phyloP scores from a whole-genome alignment of 2,888 invertebrate species.

The Idaea biselata region DNA sequence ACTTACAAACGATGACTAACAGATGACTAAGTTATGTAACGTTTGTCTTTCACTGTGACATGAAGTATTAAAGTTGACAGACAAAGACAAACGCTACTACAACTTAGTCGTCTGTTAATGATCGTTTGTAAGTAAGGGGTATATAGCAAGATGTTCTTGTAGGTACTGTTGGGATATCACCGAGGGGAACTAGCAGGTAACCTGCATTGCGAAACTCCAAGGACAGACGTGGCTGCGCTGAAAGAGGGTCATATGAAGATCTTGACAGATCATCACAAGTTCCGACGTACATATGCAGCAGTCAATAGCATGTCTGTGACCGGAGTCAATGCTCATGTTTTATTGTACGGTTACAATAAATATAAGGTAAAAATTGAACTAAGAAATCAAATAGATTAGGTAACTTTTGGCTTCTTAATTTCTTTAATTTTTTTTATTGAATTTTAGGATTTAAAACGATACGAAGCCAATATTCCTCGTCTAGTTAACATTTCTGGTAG shows the following conservation, averaged over 20 bases:
- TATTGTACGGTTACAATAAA: conserved; percentile 47
- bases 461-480: conserved; percentile 56
- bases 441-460: conserved; percentile 29
- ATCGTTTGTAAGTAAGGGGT: neutral
- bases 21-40: too few species aligned
- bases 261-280: conserved; percentile 78
- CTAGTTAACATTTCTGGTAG: conserved; percentile 79
- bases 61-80: too few species aligned
- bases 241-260: conserved; percentile 76
- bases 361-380: conserved; percentile 54
- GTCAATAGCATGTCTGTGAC: conserved; percentile 51
- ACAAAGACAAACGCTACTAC: too few species aligned
- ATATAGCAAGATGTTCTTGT: conserved; percentile 28
- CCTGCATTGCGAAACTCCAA: conserved; percentile 82
- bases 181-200: conserved; percentile 84
- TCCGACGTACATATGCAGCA: conserved; percentile 71
- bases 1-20: too few species aligned
- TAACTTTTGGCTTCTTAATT: neutral
- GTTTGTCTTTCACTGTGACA: too few species aligned
- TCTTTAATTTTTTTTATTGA: neutral
- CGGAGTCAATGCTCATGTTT: conserved; percentile 51
- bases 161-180: conserved; percentile 82
- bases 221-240: conserved; percentile 66
- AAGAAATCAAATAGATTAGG: neutral
- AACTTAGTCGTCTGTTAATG: too few species aligned